Base-by-base conservation (phyloP, 37 sponge, comb jelly and placozoan species). In the Oopsacas minuta region DNA sequence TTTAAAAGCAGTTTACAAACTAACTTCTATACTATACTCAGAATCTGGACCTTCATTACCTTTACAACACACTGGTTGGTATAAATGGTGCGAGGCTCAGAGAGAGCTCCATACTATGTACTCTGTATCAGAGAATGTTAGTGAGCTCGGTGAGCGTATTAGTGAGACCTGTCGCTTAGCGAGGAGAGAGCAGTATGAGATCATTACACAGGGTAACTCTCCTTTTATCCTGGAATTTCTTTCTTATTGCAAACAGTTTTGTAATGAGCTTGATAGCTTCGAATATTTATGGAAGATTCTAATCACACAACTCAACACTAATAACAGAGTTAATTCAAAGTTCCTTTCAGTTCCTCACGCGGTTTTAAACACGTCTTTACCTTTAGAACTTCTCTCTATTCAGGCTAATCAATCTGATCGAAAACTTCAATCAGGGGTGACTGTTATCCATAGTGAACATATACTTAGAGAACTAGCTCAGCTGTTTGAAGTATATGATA, bases 391-490 rank as follows among this genome's bases (percentile, higher is more conserved):
- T 8, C 49, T 42, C 12, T 17, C 49, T 15, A 42, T 8, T 42
- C 49, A 17, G 49, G 15, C 12, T 42, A 15, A 17, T 15, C 49
- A 8, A 17, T 15, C 8, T 8, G 49, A 42, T 8, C 49, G 12
- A 17, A 8, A 42, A 15, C 49, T 15, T 17, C 12, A 8, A 17
- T 8, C 8, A 15, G 15, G 49, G 12, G 15, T 8, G 15, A 42
- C 49, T 42, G 15, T 25, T 12, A 61, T 61, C 75, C 75, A n/a
- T 34, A 34, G 75, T 25, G 75, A 61, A 34, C 75, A 61, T 34
- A 61, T 61, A 25, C 75, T 61, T 25, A 25, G 75, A 34, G 75
- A 61, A 32, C 10, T 86, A 7, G 84, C 51, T 37, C 84, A 83
- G 46, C 36, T 83, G 84, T 83, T 42, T 35, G 39, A 83, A 35